These are phyloP conservation scores for Odontesthes bonariensis DNA, from an alignment of 2,113 vertebrate species.

Conservation along the genomic window DNA sequence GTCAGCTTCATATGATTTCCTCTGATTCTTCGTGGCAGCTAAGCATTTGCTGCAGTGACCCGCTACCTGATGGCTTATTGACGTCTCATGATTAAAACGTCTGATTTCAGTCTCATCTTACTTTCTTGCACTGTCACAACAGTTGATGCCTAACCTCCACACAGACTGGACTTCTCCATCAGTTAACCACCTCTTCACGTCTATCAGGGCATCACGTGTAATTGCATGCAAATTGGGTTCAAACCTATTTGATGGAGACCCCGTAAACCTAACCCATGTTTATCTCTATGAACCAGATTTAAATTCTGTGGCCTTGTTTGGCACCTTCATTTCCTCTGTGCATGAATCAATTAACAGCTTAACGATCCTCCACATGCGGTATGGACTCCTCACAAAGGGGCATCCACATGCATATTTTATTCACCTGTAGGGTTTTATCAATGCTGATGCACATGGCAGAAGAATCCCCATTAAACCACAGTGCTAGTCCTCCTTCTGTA, in stretches of 20 bases:
- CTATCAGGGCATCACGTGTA: conserved; percentile 45
- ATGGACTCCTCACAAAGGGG: conserved; percentile 1
- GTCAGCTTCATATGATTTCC: conserved; percentile 23
- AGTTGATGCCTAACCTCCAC: conserved; percentile 5
- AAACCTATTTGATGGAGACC: conserved; percentile 45
- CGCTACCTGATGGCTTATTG: conserved; percentile 44
- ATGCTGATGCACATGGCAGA: conserved; percentile 38
- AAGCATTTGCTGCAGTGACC: background rate
- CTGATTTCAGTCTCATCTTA: conserved; percentile 24
- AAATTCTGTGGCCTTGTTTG: conserved; percentile 31
- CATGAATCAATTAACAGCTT: conserved; percentile 38
- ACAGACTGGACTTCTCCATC: conserved; percentile 30
- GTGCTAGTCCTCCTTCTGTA: conserved; percentile 53
- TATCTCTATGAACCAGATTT: conserved; percentile 42
- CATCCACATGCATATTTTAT: conserved; percentile 54
- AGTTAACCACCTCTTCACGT: conserved; percentile 36
- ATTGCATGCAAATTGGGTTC: conserved; percentile 58
- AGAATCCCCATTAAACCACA: conserved; percentile 58
- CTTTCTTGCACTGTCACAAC: conserved; percentile 25
- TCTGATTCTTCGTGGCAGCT: conserved; percentile 40
- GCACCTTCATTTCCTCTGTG: conserved; percentile 36
- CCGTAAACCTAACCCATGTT: conserved; percentile 28
- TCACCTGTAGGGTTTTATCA: conserved; percentile 45
- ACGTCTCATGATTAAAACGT: conserved; percentile 59
- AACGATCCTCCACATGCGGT: conserved; percentile 18